Conservation (phyloP, 2,888 invertebrate genomes). For the Chaitophorus viminalis region DNA sequence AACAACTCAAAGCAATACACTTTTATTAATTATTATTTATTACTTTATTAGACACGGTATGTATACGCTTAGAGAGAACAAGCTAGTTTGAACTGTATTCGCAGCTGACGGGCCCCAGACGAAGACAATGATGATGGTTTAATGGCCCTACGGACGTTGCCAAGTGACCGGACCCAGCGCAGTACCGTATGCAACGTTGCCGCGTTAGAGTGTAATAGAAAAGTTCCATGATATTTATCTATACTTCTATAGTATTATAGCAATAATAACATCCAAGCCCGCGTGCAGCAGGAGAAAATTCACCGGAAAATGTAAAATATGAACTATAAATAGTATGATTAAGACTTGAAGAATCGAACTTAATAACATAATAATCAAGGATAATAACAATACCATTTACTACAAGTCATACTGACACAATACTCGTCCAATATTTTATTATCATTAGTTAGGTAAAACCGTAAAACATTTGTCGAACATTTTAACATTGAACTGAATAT, state of each 20-base stretch:
- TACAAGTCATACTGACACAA: too few species aligned
- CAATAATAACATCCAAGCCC: too few species aligned
- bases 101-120: conserved; percentile 49
- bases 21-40: too few species aligned
- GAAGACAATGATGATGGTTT: conserved; percentile 58
- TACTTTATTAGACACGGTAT: background rate
- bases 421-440: background rate
- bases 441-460: background rate
- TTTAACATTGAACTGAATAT: background rate
- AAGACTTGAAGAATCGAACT: background rate
- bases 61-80: background rate
- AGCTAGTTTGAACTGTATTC: background rate
- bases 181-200: conserved; percentile 49
- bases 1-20: background rate
- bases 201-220: conserved; percentile 12
- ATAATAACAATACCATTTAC: background rate
- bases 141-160: conserved; percentile 58
- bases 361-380: background rate
- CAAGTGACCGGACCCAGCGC: conserved; percentile 10
- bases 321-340: background rate
- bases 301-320: conserved; percentile 7
- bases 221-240: conserved; percentile 44
- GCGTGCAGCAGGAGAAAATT: conserved; percentile 1
- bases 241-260: too few species aligned
- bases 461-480: background rate